Conservation (phyloP, 2,113 vertebrate species). For the Crotophaga sulcirostris region DNA sequence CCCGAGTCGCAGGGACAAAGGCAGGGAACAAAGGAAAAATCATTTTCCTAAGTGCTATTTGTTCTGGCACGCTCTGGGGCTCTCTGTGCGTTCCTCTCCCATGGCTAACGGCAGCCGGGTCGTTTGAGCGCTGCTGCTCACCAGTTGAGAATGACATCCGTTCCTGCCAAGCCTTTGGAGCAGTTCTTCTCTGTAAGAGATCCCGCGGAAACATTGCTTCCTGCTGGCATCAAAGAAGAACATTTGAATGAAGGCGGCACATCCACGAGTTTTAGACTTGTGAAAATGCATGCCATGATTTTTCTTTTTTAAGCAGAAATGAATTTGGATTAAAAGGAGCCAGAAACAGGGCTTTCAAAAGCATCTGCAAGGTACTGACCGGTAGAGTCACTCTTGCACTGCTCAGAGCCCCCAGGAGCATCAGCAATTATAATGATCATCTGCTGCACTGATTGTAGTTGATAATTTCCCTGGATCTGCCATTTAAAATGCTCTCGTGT, state of each 20-base stretch:
- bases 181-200: background rate
- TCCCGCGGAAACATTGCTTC: background rate
- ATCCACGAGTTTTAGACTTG: background rate
- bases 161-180: constrained; percentile 20
- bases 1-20: background rate
- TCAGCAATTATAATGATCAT: background rate
- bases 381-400: accelerated
- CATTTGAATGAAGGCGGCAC: background rate
- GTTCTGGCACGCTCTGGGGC: constrained; percentile 4
- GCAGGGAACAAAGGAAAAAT: constrained; percentile 40
- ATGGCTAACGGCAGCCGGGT: background rate
- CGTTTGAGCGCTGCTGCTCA: background rate
- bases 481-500: background rate
- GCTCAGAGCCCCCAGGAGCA: background rate
- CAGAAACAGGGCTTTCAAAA: background rate
- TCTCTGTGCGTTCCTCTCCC: background rate
- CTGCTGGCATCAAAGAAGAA: constrained; percentile 47
- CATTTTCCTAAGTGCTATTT: constrained; percentile 37
- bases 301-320: background rate
- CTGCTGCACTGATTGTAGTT: background rate
- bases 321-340: background rate
- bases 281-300: background rate
- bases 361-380: background rate
- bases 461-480: background rate
- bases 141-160: background rate